A percentile compares a stretch with the other conserved stretches of the same genome.
Evolutionary conservation across 2,113 vertebrate species (phyloP).

Genomic region (Chelonoidis abingdonii): DNA sequence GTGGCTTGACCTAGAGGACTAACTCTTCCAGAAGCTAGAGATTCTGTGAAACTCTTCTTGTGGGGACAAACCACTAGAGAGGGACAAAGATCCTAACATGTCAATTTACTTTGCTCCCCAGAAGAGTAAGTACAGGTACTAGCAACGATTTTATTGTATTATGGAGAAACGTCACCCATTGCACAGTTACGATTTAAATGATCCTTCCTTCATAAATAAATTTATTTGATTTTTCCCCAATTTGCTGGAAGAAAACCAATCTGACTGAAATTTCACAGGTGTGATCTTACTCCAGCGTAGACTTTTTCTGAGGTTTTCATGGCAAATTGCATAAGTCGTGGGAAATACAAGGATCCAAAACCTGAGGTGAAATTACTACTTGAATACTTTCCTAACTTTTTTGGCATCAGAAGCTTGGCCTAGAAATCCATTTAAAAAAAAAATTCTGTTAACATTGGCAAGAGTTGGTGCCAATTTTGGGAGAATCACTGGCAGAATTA

Average conservation of each 20-base stretch:
- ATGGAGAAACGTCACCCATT: neutral
- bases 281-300: slow-evolving; percentile 16
- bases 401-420: slow-evolving; percentile 5
- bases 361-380: slow-evolving; percentile 39
- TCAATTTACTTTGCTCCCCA: neutral
- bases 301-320: neutral
- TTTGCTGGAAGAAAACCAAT: neutral
- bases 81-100: neutral
- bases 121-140: fast-evolving
- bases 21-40: neutral
- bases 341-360: slow-evolving; percentile 39
- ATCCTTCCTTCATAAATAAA: neutral
- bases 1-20: neutral
- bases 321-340: neutral
- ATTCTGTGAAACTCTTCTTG: no score
- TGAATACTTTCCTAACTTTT: neutral
- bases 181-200: neutral
- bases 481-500: slow-evolving; percentile 48
- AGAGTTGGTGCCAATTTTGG: neutral
- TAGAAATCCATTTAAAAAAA: neutral
- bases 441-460: slow-evolving; percentile 32
- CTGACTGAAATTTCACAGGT: slow-evolving; percentile 33
- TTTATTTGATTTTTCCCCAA: neutral
- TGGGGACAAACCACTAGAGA: no score
- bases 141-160: neutral